Percentiles rank a stretch among this genome's conserved stretches.
These are phyloP conservation scores for Brachypteracias leptosomus DNA, from an alignment of 2,113 vertebrate species.

Conservation along the genomic window DNA sequence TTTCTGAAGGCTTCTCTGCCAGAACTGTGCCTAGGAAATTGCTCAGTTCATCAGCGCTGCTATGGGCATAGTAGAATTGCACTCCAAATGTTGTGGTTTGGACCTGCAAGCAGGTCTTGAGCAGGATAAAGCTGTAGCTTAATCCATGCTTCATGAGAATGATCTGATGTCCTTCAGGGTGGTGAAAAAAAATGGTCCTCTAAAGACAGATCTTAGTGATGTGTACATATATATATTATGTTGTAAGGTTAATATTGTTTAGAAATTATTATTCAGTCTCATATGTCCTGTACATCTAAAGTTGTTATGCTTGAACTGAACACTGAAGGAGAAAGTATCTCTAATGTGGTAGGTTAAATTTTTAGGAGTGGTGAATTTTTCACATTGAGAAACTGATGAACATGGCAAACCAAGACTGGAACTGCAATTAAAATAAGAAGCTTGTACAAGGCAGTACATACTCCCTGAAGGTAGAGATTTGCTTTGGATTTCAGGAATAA, in stretches of 20 bases:
- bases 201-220: neutral
- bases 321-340: neutral
- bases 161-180: neutral
- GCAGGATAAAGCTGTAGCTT: neutral
- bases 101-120: neutral
- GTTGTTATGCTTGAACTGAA: neutral
- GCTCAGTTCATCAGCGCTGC: neutral
- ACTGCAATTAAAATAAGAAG: neutral
- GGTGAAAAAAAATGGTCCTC: neutral
- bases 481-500: constrained; percentile 7
- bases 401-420: neutral
- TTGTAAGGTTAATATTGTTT: neutral
- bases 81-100: neutral
- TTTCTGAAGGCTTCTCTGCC: neutral
- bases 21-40: neutral
- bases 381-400: neutral
- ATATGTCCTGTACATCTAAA: neutral
- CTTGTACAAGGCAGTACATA: neutral
- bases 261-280: neutral
- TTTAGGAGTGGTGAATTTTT: neutral
- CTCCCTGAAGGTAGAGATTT: neutral
- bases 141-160: neutral
- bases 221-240: neutral
- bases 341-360: neutral
- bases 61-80: neutral